Conservation (phyloP, 2,113 vertebrate species). For the Silurus asotus region DNA sequence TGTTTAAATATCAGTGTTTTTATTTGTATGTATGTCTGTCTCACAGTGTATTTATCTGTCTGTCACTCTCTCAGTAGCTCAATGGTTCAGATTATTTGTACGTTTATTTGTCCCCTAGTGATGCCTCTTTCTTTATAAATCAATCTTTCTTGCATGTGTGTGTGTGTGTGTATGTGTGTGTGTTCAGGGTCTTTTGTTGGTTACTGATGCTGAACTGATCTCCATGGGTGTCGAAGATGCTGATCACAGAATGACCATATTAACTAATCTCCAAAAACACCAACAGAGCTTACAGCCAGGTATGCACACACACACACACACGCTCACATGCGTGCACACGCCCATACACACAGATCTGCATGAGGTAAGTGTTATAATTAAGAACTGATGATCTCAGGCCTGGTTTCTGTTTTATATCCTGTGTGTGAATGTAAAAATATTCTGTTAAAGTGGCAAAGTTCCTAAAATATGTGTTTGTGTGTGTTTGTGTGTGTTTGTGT, state of each 20-base stretch:
- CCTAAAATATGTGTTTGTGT: too few relatives aligned
- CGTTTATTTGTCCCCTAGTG: background rate
- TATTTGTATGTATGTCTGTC: background rate
- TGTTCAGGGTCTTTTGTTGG: slow-evolving; percentile 66
- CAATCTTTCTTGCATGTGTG: background rate
- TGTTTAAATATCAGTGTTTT: background rate
- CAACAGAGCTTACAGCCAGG: slow-evolving; percentile 60
- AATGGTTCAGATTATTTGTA: background rate
- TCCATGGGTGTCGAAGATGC: slow-evolving; percentile 68
- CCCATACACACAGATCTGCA: background rate
- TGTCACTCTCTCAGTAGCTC: background rate
- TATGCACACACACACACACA: slow-evolving; percentile 37
- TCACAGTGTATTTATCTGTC: background rate
- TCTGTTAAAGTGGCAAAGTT: background rate
- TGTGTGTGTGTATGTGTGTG: slow-evolving; percentile 33
- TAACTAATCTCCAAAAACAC: slow-evolving; percentile 64
- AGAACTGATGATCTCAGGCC: background rate
- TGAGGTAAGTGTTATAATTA: too few relatives aligned
- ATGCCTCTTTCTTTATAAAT: background rate
- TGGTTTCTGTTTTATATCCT: background rate
- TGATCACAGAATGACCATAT: slow-evolving; percentile 66
- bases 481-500: too few relatives aligned
- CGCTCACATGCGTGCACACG: slow-evolving; percentile 5
- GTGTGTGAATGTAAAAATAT: background rate
- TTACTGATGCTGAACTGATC: slow-evolving; percentile 67